These are phyloP conservation scores for Cephus cinctus DNA, from an alignment of 1,140 invertebrate genomes.

Conservation along the genomic window DNA sequence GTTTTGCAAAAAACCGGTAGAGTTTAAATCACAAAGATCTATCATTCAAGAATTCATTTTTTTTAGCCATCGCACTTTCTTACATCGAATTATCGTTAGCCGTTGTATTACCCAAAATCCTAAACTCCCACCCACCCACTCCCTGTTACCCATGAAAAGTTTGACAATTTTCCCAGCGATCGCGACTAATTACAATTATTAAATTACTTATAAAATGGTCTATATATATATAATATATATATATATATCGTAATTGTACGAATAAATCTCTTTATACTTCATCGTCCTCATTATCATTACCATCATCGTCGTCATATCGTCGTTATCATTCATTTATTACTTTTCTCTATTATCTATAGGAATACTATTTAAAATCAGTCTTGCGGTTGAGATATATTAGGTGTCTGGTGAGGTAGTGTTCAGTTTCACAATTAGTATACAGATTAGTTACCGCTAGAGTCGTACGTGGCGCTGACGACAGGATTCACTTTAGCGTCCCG, in stretches of 20 bases:
- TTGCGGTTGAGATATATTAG: slow-evolving; percentile 56
- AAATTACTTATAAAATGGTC: slow-evolving; percentile 34
- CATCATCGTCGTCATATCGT: slow-evolving; percentile 1
- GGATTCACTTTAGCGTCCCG: too few relatives aligned
- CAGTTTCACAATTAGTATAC: slow-evolving; percentile 51
- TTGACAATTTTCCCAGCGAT: too few relatives aligned
- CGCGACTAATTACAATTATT: too few relatives aligned
- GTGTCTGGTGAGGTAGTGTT: slow-evolving; percentile 56
- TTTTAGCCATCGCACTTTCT: slow-evolving; percentile 23
- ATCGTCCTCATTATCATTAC: slow-evolving; percentile 9
- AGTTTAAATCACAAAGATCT: background rate
- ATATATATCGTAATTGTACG: slow-evolving; percentile 34
- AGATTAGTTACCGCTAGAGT: slow-evolving; percentile 19
- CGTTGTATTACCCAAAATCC: too few relatives aligned
- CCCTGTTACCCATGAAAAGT: too few relatives aligned
- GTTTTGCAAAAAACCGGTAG: slow-evolving; percentile 10
- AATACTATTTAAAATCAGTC: slow-evolving; percentile 58
- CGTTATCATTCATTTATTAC: slow-evolving; percentile 5
- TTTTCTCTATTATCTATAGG: slow-evolving; percentile 44
- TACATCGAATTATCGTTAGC: too few relatives aligned
- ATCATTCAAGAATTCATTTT: background rate
- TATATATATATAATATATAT: too few relatives aligned
- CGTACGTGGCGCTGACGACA: too few relatives aligned
- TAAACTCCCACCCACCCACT: too few relatives aligned
- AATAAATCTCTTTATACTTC: slow-evolving; percentile 19